Evolutionary conservation across 2,888 invertebrate species (phyloP).

Genomic region (Archips xylosteana): DNA sequence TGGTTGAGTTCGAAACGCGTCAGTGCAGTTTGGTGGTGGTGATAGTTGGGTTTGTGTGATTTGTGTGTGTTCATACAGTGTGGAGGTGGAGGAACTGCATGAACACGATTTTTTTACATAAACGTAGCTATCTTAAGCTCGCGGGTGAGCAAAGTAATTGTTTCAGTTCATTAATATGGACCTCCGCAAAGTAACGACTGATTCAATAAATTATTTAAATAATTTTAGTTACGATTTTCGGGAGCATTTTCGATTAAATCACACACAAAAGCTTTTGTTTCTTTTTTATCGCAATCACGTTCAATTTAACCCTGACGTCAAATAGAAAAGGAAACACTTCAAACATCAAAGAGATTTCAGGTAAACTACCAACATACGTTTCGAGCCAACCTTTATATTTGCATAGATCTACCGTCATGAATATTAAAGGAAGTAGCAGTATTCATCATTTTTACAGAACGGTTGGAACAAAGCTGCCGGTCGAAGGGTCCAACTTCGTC

Average conservation of each 20-base stretch:
- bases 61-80: too few relatives aligned
- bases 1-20: too few relatives aligned
- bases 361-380: constrained; percentile 18
- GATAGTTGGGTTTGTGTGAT: too few relatives aligned
- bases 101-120: too few relatives aligned
- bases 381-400: constrained; percentile 23
- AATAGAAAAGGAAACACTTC: not conserved
- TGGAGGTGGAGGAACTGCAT: too few relatives aligned
- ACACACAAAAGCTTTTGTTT: not conserved
- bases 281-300: not conserved
- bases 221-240: not conserved
- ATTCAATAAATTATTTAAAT: too few relatives aligned
- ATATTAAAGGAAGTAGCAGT: constrained; percentile 15
- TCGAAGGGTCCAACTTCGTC: constrained; percentile 22
- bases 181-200: too few relatives aligned
- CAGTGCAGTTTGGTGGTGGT: too few relatives aligned
- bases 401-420: constrained; percentile 26
- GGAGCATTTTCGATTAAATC: not conserved
- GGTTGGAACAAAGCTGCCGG: constrained; percentile 2
- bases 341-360: constrained; percentile 16
- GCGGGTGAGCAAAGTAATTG: too few relatives aligned
- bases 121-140: too few relatives aligned
- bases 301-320: not conserved
- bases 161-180: too few relatives aligned
- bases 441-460: constrained; percentile 31